Evolutionary conservation across 2,888 invertebrate species (phyloP).

Genomic region (Drosophila phalerata): DNA sequence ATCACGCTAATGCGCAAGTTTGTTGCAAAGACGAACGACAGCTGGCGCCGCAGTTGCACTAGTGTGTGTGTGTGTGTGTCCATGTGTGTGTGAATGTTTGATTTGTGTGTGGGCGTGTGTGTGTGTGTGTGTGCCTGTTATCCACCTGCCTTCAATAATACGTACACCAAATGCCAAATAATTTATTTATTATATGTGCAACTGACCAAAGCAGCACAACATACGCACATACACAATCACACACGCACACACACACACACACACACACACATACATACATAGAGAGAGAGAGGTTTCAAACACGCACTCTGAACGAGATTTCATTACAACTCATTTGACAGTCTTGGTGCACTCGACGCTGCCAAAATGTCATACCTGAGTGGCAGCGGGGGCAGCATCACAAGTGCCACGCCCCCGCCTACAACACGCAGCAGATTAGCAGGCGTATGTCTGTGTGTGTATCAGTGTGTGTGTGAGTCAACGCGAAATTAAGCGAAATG

Average conservation of each 20-base stretch:
- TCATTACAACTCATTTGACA: conserved; percentile 83
- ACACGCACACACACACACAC: conserved; percentile 19
- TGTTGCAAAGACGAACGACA: conserved; percentile 71
- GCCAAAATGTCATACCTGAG: conserved; percentile 80
- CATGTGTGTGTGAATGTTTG: conserved; percentile 15
- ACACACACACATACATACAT: conserved; percentile 21
- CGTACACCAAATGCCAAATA: conserved; percentile 82
- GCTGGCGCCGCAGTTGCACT: conserved; percentile 54
- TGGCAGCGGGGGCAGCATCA: conserved; percentile 36
- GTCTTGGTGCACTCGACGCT: conserved; percentile 82
- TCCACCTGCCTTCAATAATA: conserved; percentile 80
- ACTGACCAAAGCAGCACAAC: conserved; percentile 71
- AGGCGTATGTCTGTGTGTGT: conserved; percentile 28
- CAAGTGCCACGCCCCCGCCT: conserved; percentile 6
- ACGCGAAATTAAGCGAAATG: conserved; percentile 82
- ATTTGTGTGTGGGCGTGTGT: conserved; percentile 13
- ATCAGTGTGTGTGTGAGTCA: conserved; percentile 28
- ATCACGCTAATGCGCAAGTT: conserved; percentile 81
- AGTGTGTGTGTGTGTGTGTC: conserved; percentile 1
- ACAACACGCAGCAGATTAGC: conserved; percentile 58
- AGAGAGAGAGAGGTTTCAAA: conserved; percentile 6
- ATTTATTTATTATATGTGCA: conserved; percentile 82
- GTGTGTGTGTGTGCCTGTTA: conserved; percentile 53
- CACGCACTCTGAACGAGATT: conserved; percentile 77
- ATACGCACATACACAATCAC: conserved; percentile 33